Evolutionary conservation across 2,113 vertebrate genomes (phyloP).

Genomic region (Phylloscopus whistleri): DNA sequence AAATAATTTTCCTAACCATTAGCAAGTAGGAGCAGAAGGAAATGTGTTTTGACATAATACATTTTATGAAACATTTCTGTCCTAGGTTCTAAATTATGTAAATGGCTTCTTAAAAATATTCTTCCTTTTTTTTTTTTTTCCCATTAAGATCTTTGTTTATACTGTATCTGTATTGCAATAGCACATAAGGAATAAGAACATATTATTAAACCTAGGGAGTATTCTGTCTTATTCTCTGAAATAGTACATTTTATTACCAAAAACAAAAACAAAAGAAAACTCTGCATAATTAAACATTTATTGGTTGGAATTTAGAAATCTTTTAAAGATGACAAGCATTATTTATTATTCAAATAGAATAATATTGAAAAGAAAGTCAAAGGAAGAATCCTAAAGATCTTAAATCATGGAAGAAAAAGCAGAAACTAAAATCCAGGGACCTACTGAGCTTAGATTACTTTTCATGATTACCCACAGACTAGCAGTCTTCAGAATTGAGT

Average conservation of each 20-base stretch:
- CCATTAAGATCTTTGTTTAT: background rate
- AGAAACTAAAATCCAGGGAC: background rate
- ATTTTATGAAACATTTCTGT: background rate
- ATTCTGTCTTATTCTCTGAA: constrained; percentile 5
- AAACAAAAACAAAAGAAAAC: background rate
- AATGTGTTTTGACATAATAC: background rate
- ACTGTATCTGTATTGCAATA: background rate
- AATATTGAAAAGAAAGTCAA: background rate
- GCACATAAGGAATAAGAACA: background rate
- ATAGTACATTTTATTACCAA: constrained; percentile 6
- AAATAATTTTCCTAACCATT: background rate
- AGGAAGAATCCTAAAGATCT: background rate
- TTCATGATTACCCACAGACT: background rate
- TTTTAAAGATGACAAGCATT: background rate
- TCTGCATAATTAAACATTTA: background rate
- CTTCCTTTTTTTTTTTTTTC: background rate
- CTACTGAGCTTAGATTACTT: background rate
- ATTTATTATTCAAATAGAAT: background rate
- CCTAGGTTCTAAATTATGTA: background rate
- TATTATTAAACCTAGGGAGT: background rate
- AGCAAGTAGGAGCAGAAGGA: background rate
- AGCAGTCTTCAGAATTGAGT: background rate
- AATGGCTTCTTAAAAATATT: background rate
- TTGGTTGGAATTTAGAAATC: background rate
- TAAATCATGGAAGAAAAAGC: background rate